Base-by-base conservation (phyloP, 2,888 invertebrate species). In the Lasioglossum morio region DNA sequence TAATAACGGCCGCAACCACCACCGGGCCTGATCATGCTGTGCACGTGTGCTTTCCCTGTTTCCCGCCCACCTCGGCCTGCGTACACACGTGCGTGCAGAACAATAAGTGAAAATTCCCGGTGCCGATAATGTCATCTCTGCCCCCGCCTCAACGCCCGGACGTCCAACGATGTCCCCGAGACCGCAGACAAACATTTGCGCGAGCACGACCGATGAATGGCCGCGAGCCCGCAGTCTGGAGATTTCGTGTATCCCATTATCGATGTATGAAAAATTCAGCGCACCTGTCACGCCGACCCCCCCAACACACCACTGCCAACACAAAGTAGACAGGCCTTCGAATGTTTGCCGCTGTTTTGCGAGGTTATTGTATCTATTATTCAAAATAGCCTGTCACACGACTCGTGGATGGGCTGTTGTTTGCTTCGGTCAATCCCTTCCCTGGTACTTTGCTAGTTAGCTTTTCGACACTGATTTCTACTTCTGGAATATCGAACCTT, bases 51-150 rank as follows among this genome's bases (percentile, higher is more conserved):
- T 30, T 30, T 7, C 16, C 14, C 30, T 1, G n/a, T 27, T 4
- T 14, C 43, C 34, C 30, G 0, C 63, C 7, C 34, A 5, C 46
- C 12, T 12, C 57, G 12, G 14, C 10, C 12, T 30, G 75, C 46
- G 70, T 70, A 37, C 70, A 69, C n/a, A 72, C 69, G 66, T 23
- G 66, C 66, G 77, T 82, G 73, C 53, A 72, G 79, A 82, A 88
- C 85, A 84, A 83, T 85, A 87, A 85, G 82, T 85, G 88, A 83
- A 85, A 88, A 88, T 88, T 81, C 88, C 87, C 72, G 76, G 53
- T 19, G 53, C 72, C 74, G 83, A 88, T 87, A 87, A 88, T 82
- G 87, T 87, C 87, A 77, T 81, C 82, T 77, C 79, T 77, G 40
- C 53, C 53, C 53, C 19, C 48, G 75, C 43, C 79, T 74, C 81